Percentiles rank a stretch among this genome's conserved stretches.
phyloP scores from a whole-genome alignment of 2,888 invertebrate genomes.

The Plebejus argus region DNA sequence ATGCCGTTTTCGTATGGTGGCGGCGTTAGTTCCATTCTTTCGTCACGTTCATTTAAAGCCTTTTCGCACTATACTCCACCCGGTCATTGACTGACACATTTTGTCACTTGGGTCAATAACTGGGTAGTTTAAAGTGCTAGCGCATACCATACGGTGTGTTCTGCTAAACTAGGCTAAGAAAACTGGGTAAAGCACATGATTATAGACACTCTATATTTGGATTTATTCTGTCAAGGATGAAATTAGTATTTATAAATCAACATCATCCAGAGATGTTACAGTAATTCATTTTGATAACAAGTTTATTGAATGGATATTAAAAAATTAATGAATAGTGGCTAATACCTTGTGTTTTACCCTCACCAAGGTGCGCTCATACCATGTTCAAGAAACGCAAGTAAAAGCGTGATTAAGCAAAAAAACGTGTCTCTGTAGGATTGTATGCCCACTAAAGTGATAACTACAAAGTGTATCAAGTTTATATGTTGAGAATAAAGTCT shows the following conservation, averaged over 20 bases:
- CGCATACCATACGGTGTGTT: not conserved
- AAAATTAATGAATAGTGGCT: not conserved
- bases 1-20: no score
- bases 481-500: no score
- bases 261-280: no score
- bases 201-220: not conserved
- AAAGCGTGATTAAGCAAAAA: constrained; percentile 1
- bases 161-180: not conserved
- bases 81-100: not conserved
- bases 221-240: not conserved
- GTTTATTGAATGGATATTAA: not conserved
- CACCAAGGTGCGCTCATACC: not conserved
- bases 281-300: not conserved
- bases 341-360: not conserved
- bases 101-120: not conserved
- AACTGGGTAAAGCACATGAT: not conserved
- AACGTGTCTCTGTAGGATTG: not conserved
- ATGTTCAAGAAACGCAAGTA: not conserved
- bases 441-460: not conserved
- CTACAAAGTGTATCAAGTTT: not conserved
- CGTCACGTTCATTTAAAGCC: no score
- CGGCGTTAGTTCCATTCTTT: no score
- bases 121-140: not conserved
- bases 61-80: constrained; percentile 7
- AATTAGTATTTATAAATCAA: no score